Conservation (phyloP, 2,113 vertebrate species). For the Myiozetetes cayanensis region DNA sequence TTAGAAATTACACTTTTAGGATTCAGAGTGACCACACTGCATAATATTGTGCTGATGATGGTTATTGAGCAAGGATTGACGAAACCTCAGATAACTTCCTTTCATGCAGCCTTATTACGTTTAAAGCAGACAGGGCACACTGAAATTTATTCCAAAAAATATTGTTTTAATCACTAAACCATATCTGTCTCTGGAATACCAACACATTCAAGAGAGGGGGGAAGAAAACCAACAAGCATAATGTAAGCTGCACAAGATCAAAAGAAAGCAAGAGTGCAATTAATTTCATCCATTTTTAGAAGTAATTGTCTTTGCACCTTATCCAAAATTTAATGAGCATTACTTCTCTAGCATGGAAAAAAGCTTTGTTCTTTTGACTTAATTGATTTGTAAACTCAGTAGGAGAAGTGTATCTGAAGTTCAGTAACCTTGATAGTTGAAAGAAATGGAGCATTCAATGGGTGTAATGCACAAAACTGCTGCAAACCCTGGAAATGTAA, state of each 20-base stretch:
- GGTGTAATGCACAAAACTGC: neutral
- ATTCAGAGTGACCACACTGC: neutral
- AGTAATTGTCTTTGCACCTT: slow-evolving; percentile 64
- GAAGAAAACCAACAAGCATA: slow-evolving; percentile 28
- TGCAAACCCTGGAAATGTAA: slow-evolving; percentile 29
- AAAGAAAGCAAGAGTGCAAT: slow-evolving; percentile 57
- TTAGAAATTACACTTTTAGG: neutral
- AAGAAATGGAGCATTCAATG: slow-evolving; percentile 43
- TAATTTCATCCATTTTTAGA: slow-evolving; percentile 63
- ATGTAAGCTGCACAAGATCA: slow-evolving; percentile 51
- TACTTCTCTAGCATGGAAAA: slow-evolving; percentile 40
- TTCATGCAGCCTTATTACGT: neutral
- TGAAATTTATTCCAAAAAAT: slow-evolving; percentile 15
- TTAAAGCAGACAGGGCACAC: neutral
- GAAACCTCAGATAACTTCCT: neutral
- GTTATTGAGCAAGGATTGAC: neutral
- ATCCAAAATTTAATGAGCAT: slow-evolving; percentile 67
- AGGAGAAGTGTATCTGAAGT: slow-evolving; percentile 53
- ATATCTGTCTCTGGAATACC: neutral
- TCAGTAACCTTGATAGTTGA: slow-evolving; percentile 61
- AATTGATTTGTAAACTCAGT: slow-evolving; percentile 66
- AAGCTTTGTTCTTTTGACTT: slow-evolving; percentile 63
- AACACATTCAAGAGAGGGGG: neutral
- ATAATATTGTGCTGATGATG: neutral
- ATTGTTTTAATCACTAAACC: slow-evolving; percentile 28